Percentiles rank a stretch among this genome's conserved stretches.
Evolutionary conservation across 2,113 vertebrate species (phyloP).

Genomic region (Mesembrinibis cayennensis): DNA sequence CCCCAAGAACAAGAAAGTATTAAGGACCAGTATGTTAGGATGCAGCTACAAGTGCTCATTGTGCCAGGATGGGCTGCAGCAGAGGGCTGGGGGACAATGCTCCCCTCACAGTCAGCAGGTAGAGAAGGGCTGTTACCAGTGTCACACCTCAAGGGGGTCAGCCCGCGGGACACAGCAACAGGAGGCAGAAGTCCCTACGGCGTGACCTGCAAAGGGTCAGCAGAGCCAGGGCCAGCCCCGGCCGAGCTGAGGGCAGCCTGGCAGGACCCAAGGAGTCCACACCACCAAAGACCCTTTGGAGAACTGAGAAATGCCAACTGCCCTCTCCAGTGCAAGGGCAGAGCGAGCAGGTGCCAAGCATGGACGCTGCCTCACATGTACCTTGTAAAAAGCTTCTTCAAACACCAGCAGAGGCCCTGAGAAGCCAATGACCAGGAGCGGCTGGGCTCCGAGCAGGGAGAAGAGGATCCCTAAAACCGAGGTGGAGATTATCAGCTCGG

Average conservation of each 20-base stretch:
- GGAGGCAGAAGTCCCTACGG: background rate
- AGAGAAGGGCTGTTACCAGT: background rate
- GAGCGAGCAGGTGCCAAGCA: background rate
- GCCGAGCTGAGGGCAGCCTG: background rate
- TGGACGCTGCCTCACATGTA: slow-evolving; percentile 26
- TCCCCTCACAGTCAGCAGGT: background rate
- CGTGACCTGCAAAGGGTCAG: background rate
- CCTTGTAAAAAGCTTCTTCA: slow-evolving; percentile 98
- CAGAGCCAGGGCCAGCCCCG: background rate
- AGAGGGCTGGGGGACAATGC: background rate
- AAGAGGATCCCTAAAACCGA: slow-evolving; percentile 92
- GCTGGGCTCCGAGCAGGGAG: slow-evolving; percentile 91
- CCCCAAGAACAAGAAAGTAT: background rate
- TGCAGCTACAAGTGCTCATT: background rate
- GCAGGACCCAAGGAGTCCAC: background rate
- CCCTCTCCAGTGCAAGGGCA: background rate
- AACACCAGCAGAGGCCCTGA: slow-evolving; percentile 96
- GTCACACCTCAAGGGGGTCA: background rate
- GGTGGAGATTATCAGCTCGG: slow-evolving; percentile 95
- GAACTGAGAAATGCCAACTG: background rate
- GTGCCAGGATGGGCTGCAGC: background rate
- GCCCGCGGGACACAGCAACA: background rate
- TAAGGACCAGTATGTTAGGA: background rate
- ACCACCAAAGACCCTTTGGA: background rate
- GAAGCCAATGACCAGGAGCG: slow-evolving; percentile 95